These are phyloP conservation scores for Smithornis capensis DNA, from an alignment of 2,113 vertebrate genomes.

Conservation along the genomic window DNA sequence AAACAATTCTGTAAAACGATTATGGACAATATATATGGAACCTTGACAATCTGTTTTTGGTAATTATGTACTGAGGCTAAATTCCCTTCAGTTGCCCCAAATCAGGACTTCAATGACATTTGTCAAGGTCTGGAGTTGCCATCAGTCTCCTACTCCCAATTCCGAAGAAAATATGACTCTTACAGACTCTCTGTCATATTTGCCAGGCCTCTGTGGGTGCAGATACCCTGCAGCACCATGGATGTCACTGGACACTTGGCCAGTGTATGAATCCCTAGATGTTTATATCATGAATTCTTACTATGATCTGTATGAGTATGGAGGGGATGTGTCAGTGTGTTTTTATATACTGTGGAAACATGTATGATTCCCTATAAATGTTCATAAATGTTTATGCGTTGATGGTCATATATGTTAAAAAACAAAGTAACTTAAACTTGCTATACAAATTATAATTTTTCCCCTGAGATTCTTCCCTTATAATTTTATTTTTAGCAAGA, in stretches of 20 bases:
- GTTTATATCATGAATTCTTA: background rate
- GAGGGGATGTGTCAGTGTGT: fast-evolving
- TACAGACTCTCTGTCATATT: background rate
- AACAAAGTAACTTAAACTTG: background rate
- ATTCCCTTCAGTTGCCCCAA: background rate
- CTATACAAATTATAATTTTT: background rate
- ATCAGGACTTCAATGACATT: background rate
- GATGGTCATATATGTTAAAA: background rate
- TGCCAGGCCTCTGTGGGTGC: background rate
- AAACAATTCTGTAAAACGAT: background rate
- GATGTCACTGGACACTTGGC: background rate
- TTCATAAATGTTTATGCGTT: background rate
- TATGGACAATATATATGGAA: background rate
- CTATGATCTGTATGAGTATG: background rate
- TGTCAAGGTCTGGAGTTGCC: background rate
- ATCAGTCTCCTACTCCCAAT: background rate
- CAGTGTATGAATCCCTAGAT: background rate
- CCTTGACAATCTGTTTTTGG: background rate
- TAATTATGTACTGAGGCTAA: background rate
- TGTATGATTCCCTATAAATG: background rate
- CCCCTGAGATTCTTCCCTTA: background rate
- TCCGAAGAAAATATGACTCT: background rate
- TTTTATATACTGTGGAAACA: background rate
- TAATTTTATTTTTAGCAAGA: constrained; percentile 18
- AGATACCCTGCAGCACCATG: background rate